Conservation (phyloP, 2,888 invertebrate genomes). For the Drosophila cognata region DNA sequence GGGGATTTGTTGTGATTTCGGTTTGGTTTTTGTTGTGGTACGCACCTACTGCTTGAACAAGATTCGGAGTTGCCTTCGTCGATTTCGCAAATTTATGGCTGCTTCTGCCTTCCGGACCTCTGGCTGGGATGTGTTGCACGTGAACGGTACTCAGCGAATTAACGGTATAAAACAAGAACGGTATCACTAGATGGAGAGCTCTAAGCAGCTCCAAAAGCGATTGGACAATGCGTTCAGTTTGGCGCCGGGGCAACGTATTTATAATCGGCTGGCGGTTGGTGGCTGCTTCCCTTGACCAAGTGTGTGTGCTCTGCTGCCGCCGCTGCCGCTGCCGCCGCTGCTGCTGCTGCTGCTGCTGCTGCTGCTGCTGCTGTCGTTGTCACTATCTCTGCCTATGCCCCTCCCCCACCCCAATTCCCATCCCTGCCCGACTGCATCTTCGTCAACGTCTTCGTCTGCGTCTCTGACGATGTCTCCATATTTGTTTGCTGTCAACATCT, state of each 20-base stretch:
- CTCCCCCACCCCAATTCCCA: background rate
- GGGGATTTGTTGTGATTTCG: constrained; percentile 7
- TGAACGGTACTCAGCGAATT: constrained; percentile 53
- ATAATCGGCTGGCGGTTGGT: constrained; percentile 53
- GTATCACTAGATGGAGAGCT: constrained; percentile 76
- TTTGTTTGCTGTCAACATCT: constrained; percentile 45
- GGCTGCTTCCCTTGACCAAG: constrained; percentile 41
- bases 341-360: background rate
- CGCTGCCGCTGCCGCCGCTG: background rate
- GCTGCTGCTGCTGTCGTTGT: background rate
- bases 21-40: constrained; percentile 25
- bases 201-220: constrained; percentile 77
- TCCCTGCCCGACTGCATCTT: background rate
- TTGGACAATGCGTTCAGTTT: constrained; percentile 76
- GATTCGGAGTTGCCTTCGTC: constrained; percentile 87
- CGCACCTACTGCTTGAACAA: constrained; percentile 55
- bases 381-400: background rate
- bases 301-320: constrained; percentile 15
- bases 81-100: constrained; percentile 92
- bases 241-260: constrained; percentile 62
- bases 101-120: constrained; percentile 82
- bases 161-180: constrained; percentile 24
- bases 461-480: constrained; percentile 21
- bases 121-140: constrained; percentile 37
- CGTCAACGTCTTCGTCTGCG: constrained; percentile 1